Evolutionary conservation across 2,888 invertebrate species (phyloP).

Genomic region (Ormyrus nitidulus): DNA sequence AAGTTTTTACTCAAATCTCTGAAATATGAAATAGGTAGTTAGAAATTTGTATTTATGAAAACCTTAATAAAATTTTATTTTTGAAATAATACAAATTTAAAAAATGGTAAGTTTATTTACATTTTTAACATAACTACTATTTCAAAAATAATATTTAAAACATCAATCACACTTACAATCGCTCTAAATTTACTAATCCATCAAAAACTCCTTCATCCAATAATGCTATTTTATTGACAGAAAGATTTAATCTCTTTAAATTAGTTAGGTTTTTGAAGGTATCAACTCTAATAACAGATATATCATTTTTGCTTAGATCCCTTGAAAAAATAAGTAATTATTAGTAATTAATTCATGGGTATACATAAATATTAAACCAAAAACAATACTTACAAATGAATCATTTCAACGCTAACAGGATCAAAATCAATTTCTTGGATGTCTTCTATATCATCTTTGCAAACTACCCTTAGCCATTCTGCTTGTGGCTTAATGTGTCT

Average conservation of each 20-base stretch:
- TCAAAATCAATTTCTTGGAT: constrained; percentile 80
- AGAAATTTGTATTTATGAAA: background rate
- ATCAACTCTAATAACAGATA: constrained; percentile 76
- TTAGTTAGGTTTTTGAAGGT: constrained; percentile 71
- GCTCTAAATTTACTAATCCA: constrained; percentile 82
- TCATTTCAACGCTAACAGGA: constrained; percentile 79
- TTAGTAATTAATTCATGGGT: constrained; percentile 11
- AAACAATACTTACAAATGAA: constrained; percentile 80
- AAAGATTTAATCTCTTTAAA: constrained; percentile 80
- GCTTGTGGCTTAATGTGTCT: constrained; percentile 77
- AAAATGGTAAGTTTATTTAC: background rate
- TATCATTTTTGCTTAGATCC: constrained; percentile 81
- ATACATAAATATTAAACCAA: constrained; percentile 10
- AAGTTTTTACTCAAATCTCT: constrained; percentile 89
- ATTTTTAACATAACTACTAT: background rate
- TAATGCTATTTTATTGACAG: constrained; percentile 82
- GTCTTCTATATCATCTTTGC: constrained; percentile 79
- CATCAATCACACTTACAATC: constrained; percentile 79
- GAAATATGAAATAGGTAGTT: constrained; percentile 62
- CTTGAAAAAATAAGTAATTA: constrained; percentile 71
- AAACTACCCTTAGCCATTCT: constrained; percentile 80
- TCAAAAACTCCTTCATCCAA: constrained; percentile 84
- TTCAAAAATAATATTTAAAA: background rate
- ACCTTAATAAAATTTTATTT: background rate
- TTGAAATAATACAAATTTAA: constrained; percentile 2